Evolutionary conservation across 2,888 invertebrate species (phyloP), one percentile per base, ranked within the genome.

Genomic region (Pyrgus malvae): DNA sequence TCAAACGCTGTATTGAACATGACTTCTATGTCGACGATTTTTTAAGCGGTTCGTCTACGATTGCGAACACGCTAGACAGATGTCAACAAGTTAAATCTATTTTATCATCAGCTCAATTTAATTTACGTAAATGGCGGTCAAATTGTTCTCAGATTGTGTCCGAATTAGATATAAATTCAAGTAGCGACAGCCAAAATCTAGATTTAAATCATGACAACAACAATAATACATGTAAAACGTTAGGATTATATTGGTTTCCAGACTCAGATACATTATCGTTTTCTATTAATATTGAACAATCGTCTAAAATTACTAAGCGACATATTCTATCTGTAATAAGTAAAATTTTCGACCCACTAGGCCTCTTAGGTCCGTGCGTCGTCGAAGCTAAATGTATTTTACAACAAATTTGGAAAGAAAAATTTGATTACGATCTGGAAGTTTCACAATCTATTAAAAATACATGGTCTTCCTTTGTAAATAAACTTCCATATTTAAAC

Each of bases 341-440:
- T n/a, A n/a, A n/a, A n/a, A n/a, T n/a, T n/a, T n/a, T n/a, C n/a
- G n/a, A n/a, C n/a, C n/a, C n/a, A n/a, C 17, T 38, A 19, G 37
- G 37, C 2, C 42, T 42, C n/a, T 14, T 42, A 2, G 58, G 51
- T 2, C 67, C 65, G 1, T 62, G 61, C n/a, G 51, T 61, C 9
- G 55, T 64, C 0, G 45, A 57, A 38, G 63, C 60, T 6, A 66
- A 66, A 56, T 38, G 58, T 2, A 51, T 64, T 5, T 46, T 65
- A 48, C 67, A 65, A 37, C 16, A 48, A 21, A 48, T 66, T 7
- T 64, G 62, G 60, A 40, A 59, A 11, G 29, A 35, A 6, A 57
- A 63, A 48, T 53, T 40, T 38, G 14, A 41, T 6, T 63, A 57
- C 58, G 59, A 60, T 19, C 53, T 56, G 11, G 44, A 48, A 29